Conservation (phyloP, 2,888 invertebrate genomes). For the Ochropleura plecta region DNA sequence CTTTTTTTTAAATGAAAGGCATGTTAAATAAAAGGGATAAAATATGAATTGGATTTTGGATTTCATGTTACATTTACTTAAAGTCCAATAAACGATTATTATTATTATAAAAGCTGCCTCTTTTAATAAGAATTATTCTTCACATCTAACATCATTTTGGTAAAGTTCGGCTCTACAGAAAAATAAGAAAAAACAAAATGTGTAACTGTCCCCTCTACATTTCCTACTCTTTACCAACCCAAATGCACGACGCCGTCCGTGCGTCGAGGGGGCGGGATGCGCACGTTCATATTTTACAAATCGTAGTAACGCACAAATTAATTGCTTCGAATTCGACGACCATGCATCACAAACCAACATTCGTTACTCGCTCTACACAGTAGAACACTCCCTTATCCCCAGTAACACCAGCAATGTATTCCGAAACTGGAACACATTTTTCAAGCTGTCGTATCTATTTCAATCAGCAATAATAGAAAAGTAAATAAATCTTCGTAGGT, state of each 20-base stretch:
- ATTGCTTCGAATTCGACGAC: slow-evolving; percentile 62
- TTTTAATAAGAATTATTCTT: not conserved
- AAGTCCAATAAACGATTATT: no score
- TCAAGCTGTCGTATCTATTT: slow-evolving; percentile 36
- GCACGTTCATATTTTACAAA: slow-evolving; percentile 78
- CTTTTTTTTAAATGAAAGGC: no score
- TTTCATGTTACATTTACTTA: not conserved
- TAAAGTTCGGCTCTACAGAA: not conserved
- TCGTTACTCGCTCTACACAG: slow-evolving; percentile 48
- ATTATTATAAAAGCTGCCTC: no score
- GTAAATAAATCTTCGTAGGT: slow-evolving; percentile 78
- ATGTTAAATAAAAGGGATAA: not conserved
- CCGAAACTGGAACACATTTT: slow-evolving; percentile 27
- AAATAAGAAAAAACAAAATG: not conserved
- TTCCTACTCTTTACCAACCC: slow-evolving; percentile 64
- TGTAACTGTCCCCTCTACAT: slow-evolving; percentile 14
- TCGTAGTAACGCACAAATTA: slow-evolving; percentile 74
- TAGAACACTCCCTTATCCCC: slow-evolving; percentile 14
- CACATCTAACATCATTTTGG: not conserved
- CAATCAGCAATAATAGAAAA: slow-evolving; percentile 69
- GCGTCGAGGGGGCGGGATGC: slow-evolving; percentile 75
- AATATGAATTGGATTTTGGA: not conserved
- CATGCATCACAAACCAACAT: slow-evolving; percentile 55
- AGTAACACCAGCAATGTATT: slow-evolving; percentile 52
- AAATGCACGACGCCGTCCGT: slow-evolving; percentile 69